Percentiles rank a stretch among this genome's conserved stretches.
phyloP scores from a whole-genome alignment of 2,888 invertebrate genomes.

The Andrena marginata region DNA sequence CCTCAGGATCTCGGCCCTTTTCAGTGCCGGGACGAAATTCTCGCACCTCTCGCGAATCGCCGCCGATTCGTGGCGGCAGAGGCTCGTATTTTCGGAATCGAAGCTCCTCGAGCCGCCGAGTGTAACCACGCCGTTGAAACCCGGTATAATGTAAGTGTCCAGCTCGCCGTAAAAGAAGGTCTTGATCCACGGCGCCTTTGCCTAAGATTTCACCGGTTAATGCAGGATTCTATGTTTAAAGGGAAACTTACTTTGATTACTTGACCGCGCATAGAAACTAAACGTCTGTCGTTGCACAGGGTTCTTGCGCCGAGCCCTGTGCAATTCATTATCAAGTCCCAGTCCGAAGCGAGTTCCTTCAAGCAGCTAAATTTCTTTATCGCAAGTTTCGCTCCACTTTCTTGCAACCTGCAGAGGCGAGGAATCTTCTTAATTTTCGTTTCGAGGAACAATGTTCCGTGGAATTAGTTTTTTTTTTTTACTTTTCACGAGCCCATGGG shows the following conservation, averaged over 20 bases:
- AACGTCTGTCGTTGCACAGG: constrained; percentile 90
- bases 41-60: constrained; percentile 93
- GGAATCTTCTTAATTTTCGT: not conserved
- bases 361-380: constrained; percentile 87
- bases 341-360: constrained; percentile 87
- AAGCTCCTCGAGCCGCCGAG: constrained; percentile 95
- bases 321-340: constrained; percentile 94
- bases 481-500: constrained; percentile 92
- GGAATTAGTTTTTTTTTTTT: constrained; percentile 76
- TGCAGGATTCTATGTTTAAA: constrained; percentile 4
- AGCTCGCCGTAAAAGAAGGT: constrained; percentile 94
- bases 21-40: constrained; percentile 90
- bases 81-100: constrained; percentile 89
- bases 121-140: constrained; percentile 90
- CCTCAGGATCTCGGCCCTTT: constrained; percentile 80
- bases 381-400: constrained; percentile 88
- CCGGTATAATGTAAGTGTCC: constrained; percentile 95
- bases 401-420: constrained; percentile 85
- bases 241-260: constrained; percentile 88
- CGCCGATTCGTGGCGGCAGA: constrained; percentile 90
- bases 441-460: not conserved
- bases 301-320: constrained; percentile 93
- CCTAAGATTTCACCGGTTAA: constrained; percentile 82
- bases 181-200: constrained; percentile 95
- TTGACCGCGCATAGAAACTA: constrained; percentile 94